phyloP scores from a whole-genome alignment of 2,797 vertebrate species.

The Siniperca undulata region DNA sequence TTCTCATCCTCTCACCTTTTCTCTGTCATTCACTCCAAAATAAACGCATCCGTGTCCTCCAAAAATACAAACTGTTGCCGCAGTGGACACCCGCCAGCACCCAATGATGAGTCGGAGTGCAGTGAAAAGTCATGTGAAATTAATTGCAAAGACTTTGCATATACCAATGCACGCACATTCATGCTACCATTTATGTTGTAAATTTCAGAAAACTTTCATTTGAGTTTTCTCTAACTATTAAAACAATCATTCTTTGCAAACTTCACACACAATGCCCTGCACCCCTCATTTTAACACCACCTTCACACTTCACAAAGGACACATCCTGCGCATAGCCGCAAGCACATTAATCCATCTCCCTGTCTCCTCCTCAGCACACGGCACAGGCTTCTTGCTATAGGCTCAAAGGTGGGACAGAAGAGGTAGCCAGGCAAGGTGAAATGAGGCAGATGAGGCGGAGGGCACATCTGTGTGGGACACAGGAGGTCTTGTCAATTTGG shows the following conservation, averaged over 20 bases:
- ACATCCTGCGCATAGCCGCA: constrained; percentile 50
- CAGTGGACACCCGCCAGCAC: not conserved
- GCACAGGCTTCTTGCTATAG: constrained; percentile 23
- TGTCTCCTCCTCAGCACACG: constrained; percentile 46
- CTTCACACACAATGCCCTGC: constrained; percentile 9
- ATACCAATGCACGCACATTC: not conserved
- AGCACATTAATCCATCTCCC: constrained; percentile 74
- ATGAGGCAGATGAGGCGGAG: constrained; percentile 35
- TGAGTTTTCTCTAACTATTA: not conserved
- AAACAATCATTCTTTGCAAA: not conserved
- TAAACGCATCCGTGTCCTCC: not conserved
- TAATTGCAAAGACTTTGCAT: not conserved
- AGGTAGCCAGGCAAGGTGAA: constrained; percentile 61
- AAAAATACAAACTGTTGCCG: not conserved
- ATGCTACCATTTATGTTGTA: not conserved
- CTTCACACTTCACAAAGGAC: constrained; percentile 78
- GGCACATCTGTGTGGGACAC: constrained; percentile 58
- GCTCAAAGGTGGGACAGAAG: constrained; percentile 50
- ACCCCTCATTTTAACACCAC: constrained; percentile 63
- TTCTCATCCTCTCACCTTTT: constrained; percentile 30
- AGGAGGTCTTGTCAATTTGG: constrained; percentile 41
- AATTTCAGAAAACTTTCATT: not conserved
- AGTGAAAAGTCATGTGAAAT: not conserved
- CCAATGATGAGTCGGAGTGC: not conserved
- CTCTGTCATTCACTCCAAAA: not conserved